Evolutionary conservation across 2,888 invertebrate species (phyloP), one percentile per base, ranked within the genome.

Genomic region (Allolobophora icterica): DNA sequence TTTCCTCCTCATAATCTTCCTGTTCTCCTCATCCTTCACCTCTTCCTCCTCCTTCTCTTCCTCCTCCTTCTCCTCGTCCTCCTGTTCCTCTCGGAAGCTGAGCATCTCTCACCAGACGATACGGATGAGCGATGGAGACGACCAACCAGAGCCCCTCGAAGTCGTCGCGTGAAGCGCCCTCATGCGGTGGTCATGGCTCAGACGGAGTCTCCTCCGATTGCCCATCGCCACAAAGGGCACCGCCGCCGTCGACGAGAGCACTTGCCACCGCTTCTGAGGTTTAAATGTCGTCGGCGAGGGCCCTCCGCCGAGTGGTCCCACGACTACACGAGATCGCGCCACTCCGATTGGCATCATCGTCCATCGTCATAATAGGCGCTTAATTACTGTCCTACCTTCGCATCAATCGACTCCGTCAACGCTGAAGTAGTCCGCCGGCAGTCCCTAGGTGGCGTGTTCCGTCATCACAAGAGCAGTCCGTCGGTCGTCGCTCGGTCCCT

Each of bases 231-330:
- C 71, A 71, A 71, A 71, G 71, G 71, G 5, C 71, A n/a, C 71
- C 71, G 71, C 71, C 71, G 30, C 30, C 71, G n/a, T n/a, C 30
- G n/a, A 71, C 30, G n/a, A 71, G 71, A 71, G 71, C 71, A 30
- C 71, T 71, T 71, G 71, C 71, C 71, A 71, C 11, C 71, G 71
- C 71, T 71, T 71, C 71, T 71, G 71, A 71, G 71, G 71, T n/a
- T 71, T 71, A 71, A 71, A 71, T 71, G 71, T 71, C 71, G 52
- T 52, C 52, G 71, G 71, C 15, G 11, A 71, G 71, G 30, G 71
- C 17, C 71, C 71, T 71, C 71, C 71, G 71, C 71, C 71, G n/a
- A n/a, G 71, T n/a, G 71, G 71, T 71, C 71, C 71, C 71, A n/a
- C 71, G 71, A 30, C 71, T 8, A 71, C 71, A 71, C 71, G 71